Base-by-base conservation (phyloP, 2,113 vertebrate genomes). In the Xiphorhynchus elegans region DNA sequence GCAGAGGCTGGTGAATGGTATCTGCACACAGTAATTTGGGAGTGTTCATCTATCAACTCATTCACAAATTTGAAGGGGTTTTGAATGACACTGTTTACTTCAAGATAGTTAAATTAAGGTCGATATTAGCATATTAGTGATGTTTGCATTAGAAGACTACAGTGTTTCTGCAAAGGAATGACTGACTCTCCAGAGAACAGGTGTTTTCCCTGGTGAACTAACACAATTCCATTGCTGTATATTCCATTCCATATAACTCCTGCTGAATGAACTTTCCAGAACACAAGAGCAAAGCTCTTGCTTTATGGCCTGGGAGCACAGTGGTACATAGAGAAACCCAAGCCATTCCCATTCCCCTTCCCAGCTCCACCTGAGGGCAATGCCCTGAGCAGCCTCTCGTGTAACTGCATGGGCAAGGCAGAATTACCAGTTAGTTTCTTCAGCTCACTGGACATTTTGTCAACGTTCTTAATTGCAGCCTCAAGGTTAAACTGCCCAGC, bases 341-440 rank as follows among this genome's bases (percentile, higher is more conserved):
- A 87, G 21, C 44, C 49, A 47, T 44, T 78, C 37, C 37, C 37
- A 37, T 37, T 37, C 37, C 37, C 37, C 7, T 37, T 37, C 52
- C 21, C 52, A 80, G 13, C 31, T 39, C 16, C 46, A 3, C 33
- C 74, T 23, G 3, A 29, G 69, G 79, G 52, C 2, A 15, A 18
- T 5, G 14, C 40, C 18, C 64, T 17, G 4, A 42, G 31, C 35
- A 64, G 13, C 28, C 47, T 20, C 20, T 26, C 37, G 25, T 59
- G 75, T 29, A 81, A 46, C 13, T 68, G 37, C 6, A 29, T 23
- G 33, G 17, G 20, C 18, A 70, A 78, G 33, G 72, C 56, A 56
- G 60, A 84, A 78, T 96, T 98, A 98, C 98, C 98, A 35, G 95
- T 96, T 42, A 98, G 93, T 89, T 97, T 98, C 95, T 97, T 98